phyloP scores from a whole-genome alignment of 2,797 vertebrate species.

The Pelochelys cantorii region DNA sequence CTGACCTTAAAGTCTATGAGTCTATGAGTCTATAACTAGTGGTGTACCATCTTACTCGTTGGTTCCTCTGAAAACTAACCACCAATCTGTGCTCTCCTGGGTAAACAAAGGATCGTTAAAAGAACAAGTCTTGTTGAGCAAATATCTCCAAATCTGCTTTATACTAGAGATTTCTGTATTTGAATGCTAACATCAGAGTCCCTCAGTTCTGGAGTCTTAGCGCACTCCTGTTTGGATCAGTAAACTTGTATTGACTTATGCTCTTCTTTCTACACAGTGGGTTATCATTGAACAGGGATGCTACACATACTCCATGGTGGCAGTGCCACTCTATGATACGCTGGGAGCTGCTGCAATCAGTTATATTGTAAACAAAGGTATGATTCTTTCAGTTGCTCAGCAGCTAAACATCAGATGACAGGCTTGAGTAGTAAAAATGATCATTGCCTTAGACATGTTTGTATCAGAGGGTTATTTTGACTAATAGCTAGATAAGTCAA shows the following conservation, averaged over 20 bases:
- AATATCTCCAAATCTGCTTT: neutral
- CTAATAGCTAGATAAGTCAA: neutral
- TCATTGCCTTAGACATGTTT: neutral
- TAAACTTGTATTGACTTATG: neutral
- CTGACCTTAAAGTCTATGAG: too few relatives aligned
- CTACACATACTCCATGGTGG: constrained; percentile 93
- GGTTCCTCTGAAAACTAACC: too few relatives aligned
- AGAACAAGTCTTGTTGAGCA: neutral
- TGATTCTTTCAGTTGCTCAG: neutral
- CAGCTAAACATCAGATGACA: neutral
- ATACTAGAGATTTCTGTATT: neutral
- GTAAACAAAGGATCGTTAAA: neutral
- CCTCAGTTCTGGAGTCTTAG: neutral
- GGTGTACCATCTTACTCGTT: neutral
- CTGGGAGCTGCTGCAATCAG: constrained; percentile 91
- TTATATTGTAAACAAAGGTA: constrained; percentile 93
- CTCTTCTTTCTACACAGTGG: constrained; percentile 85
- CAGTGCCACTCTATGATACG: constrained; percentile 94
- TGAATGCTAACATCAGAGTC: neutral
- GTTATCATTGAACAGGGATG: constrained; percentile 94
- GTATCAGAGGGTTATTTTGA: too few relatives aligned
- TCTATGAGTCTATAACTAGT: too few relatives aligned
- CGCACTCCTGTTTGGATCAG: neutral
- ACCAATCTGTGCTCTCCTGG: neutral
- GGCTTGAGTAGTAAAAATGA: neutral